These are phyloP conservation scores for Vandiemenella viatica DNA, from an alignment of 2,888 invertebrate species.

Conservation along the genomic window DNA sequence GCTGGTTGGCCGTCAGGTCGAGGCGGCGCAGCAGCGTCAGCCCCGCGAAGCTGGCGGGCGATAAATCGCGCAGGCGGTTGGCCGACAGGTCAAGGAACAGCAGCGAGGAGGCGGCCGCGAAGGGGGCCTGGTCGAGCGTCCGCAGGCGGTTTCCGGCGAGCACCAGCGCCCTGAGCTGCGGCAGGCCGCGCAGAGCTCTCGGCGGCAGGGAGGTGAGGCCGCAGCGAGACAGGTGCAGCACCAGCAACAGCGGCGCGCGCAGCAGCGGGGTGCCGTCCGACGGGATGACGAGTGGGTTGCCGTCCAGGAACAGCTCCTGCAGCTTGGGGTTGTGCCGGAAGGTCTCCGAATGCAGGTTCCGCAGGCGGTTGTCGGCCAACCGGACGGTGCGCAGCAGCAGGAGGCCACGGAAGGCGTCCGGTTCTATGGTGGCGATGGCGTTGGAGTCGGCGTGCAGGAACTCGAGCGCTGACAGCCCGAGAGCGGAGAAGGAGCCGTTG, in stretches of 20 bases:
- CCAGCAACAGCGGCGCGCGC: background rate
- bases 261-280: background rate
- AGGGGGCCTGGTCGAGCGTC: background rate
- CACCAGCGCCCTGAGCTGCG: background rate
- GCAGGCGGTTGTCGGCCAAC: background rate
- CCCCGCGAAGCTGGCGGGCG: background rate
- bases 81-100: background rate
- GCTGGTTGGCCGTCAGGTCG: background rate
- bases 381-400: background rate
- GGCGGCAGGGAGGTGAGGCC: background rate
- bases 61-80: background rate
- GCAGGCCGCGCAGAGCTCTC: background rate
- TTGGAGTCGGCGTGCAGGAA: background rate
- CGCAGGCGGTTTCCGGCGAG: background rate
- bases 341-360: background rate
- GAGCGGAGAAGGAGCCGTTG: background rate
- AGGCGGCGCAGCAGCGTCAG: background rate
- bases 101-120: background rate
- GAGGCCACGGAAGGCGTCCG: conserved; percentile 1
- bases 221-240: background rate
- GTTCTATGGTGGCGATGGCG: background rate
- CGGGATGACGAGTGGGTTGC: background rate
- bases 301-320: background rate
- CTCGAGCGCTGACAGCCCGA: background rate
- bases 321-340: background rate